Conservation (phyloP, 2,888 invertebrate genomes). For the Caenorhabditis panamensis region DNA sequence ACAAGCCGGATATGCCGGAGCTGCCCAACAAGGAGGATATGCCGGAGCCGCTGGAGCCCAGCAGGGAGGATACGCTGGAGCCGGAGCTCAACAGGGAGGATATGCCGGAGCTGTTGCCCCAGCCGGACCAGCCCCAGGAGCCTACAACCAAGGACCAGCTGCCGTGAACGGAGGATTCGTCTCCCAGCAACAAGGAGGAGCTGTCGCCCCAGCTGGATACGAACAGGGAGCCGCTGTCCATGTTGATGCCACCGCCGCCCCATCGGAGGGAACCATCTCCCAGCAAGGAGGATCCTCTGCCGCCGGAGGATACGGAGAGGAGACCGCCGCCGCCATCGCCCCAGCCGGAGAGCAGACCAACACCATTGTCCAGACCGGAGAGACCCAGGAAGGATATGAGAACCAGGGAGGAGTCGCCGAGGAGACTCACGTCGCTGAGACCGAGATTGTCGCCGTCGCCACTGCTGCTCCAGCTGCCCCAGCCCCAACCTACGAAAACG, state of each 20-base stretch:
- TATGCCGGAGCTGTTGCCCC: slow-evolving; percentile 44
- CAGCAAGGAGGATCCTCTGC: slow-evolving; percentile 52
- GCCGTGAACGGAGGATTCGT: slow-evolving; percentile 57
- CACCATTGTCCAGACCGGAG: slow-evolving; percentile 42
- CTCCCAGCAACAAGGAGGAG: slow-evolving; percentile 51
- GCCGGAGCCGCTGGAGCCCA: slow-evolving; percentile 22
- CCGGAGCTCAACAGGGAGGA: slow-evolving; percentile 49
- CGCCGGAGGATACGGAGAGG: slow-evolving; percentile 55
- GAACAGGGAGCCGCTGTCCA: slow-evolving; percentile 46
- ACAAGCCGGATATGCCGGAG: slow-evolving; percentile 35
- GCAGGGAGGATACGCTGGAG: slow-evolving; percentile 37
- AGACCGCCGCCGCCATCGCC: slow-evolving; percentile 29
- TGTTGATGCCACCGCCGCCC: slow-evolving; percentile 38
- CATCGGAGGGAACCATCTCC: slow-evolving; percentile 39
- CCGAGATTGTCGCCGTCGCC: slow-evolving; percentile 55
- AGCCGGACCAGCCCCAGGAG: slow-evolving; percentile 31
- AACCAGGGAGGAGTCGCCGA: slow-evolving; percentile 34
- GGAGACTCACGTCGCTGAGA: slow-evolving; percentile 34
- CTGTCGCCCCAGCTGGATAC: slow-evolving; percentile 47
- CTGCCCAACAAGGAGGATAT: slow-evolving; percentile 15
- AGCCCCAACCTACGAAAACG: slow-evolving; percentile 60
- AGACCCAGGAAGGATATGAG: slow-evolving; percentile 55
- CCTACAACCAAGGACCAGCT: slow-evolving; percentile 60
- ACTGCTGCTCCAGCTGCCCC: slow-evolving; percentile 48
- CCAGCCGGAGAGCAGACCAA: slow-evolving; percentile 44